Evolutionary conservation across 2,888 invertebrate genomes (phyloP), one percentile per base, ranked within the genome.

Genomic region (Drepanosiphum platanoidis): DNA sequence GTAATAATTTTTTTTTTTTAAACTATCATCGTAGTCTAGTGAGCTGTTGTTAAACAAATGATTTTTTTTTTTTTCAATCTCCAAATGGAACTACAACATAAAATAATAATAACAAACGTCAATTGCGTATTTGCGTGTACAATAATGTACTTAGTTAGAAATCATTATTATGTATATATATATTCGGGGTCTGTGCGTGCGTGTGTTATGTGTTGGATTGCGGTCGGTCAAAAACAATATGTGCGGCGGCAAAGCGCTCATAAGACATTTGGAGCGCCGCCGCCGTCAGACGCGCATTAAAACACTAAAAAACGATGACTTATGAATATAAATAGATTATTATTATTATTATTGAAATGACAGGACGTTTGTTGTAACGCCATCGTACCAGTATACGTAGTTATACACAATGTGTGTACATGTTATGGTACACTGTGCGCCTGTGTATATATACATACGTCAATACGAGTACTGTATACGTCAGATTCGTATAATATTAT

Each of bases 281-380:
- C 71, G 71, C 30, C 81, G 36, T 36, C 32, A n/a, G 71, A 61
- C 39, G 58, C 84, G 27, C 77, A 84, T 84, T 84, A 84, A 84
- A 84, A 84, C 84, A 84, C 84, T 84, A 84, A 84, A 84, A 84
- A 84, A 84, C 84, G 84, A 84, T 84, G 84, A 84, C 84, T 84
- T 84, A 84, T 77, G 84, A 84, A 77, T 84, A 84, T 84, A 84
- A 84, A 84, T 84, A 84, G 58, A 84, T 84, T 84, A 82, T 82
- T 81, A 82, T 82, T 72, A 71, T 77, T 66, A 68, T 79, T 81
- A 81, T 84, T 84, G 84, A 84, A 84, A 84, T 84, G 84, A 84
- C 84, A 75, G 46, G 75, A 36, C 84, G 84, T 84, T 84, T 77
- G 68, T 58, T 68, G 52, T 75, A 84, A 77, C 75, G 75, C 66